Base-by-base conservation (phyloP, 53 echinoderm and acorn worm genomes). In the Hippasteria phrygiana region DNA sequence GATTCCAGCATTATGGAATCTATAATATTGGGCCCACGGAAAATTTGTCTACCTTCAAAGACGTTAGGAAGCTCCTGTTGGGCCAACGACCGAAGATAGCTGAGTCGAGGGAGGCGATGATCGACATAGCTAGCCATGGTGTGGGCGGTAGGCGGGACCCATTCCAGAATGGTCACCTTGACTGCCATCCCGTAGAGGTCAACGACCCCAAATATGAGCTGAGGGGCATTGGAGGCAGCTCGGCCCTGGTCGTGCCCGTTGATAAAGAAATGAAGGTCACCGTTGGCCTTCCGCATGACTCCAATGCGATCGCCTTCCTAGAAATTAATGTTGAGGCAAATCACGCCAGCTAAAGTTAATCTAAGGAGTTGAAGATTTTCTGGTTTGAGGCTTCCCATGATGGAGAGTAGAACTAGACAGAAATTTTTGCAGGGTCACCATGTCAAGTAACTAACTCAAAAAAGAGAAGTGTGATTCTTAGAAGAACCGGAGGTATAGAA, bases 141-240 rank as follows among this genome's bases (percentile, higher is more conserved):
- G 16, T 87, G 77, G 34, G 91, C 14, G 12, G 90, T 73, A 1
- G 90, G 77, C 65, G 79, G 79, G 16, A 88, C 87, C 75, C 88
- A 90, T 51, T 96, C 96, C 28, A 96, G 89, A n/a, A 96, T 93
- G 43, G 92, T 87, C 55, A 93, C 95, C 89, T 90, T 87, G 7
- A 94, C 95, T 3, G 98, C 94, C 98, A 98, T 98, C 2, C 98
- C 98, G 41, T 98, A 98, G 0, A 98, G 95, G 75, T 98, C 98
- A 4, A 98, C 98, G 16, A 98, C 98, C 3, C 98, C 98, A 67
- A 96, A 98, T 32, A 98, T 90, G 20, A 76, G 78, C 22, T 77
- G 82, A 2, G 93, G 89, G 24, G 94, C 92, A 42, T 89, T 82
- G 41, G 93, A 73, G 24, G 95, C 95, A 0, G 98, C 98, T 0